These are phyloP conservation scores for Linnaemya tessellans DNA, from an alignment of 2,888 invertebrate genomes.

Conservation along the genomic window DNA sequence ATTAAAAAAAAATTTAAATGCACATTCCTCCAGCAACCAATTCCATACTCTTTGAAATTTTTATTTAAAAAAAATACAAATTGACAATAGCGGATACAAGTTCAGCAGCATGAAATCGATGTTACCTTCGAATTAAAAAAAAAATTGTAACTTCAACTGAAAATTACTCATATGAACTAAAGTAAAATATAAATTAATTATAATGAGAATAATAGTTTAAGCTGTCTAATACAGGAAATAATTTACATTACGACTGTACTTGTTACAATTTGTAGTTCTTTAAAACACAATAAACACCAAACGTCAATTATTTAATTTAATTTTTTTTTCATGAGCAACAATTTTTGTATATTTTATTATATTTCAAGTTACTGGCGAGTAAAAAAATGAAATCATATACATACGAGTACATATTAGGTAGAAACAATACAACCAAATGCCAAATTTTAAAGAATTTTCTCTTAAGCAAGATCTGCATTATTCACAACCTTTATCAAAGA, in stretches of 20 bases:
- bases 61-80: background rate
- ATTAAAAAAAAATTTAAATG: background rate
- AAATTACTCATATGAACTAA: constrained; percentile 6
- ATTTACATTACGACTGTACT: constrained; percentile 76
- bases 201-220: constrained; percentile 35
- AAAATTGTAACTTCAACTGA: constrained; percentile 24
- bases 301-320: constrained; percentile 76
- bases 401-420: background rate
- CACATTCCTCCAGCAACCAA: background rate
- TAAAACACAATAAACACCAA: constrained; percentile 82
- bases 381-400: constrained; percentile 35
- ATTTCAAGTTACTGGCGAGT: constrained; percentile 59
- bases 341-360: constrained; percentile 40
- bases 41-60: background rate
- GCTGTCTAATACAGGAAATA: constrained; percentile 61
- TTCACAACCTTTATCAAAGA: too few species aligned
- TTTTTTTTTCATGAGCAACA: constrained; percentile 48
- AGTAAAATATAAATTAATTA: constrained; percentile 34
- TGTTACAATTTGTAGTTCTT: constrained; percentile 59
- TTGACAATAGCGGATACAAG: background rate
- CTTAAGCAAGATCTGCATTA: background rate
- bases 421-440: constrained; percentile 25
- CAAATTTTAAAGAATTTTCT: constrained; percentile 38
- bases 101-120: constrained; percentile 25
- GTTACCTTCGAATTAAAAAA: background rate